A percentile compares a stretch with the other conserved stretches of the same genome.
Evolutionary conservation across 2,797 vertebrate species (phyloP).

Genomic region (Coluber constrictor): DNA sequence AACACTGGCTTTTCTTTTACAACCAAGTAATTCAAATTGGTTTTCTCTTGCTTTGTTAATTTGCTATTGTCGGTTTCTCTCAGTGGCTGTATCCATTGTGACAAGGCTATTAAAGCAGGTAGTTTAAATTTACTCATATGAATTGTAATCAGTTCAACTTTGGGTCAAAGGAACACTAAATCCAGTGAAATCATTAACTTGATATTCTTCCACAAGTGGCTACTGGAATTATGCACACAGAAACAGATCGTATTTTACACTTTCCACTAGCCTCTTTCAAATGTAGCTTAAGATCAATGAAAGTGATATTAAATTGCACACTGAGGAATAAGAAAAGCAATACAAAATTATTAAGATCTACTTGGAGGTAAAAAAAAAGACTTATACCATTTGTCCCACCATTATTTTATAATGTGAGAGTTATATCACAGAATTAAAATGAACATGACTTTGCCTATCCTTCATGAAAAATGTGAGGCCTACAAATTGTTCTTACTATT

Average conservation of each 20-base stretch:
- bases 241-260: fast-evolving
- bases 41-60: not conserved
- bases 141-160: not conserved
- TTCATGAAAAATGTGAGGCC: not conserved
- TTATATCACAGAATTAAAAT: not conserved
- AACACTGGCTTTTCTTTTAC: not conserved
- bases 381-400: not conserved
- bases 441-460: not conserved
- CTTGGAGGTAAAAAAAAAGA: not conserved
- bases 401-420: not conserved
- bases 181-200: not conserved
- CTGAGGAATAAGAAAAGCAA: not conserved
- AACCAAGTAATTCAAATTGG: not conserved
- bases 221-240: not conserved
- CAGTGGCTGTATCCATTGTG: too few species aligned
- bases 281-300: not conserved
- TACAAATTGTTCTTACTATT: not conserved
- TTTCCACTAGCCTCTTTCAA: not conserved
- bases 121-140: conserved; percentile 11
- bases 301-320: not conserved
- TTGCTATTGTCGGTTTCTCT: not conserved
- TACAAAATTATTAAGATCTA: not conserved
- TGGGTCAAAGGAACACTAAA: not conserved
- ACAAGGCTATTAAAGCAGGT: not conserved
- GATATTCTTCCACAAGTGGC: not conserved